Evolutionary conservation across 2,888 invertebrate species (phyloP).

Genomic region (Hyposoter dolosus): DNA sequence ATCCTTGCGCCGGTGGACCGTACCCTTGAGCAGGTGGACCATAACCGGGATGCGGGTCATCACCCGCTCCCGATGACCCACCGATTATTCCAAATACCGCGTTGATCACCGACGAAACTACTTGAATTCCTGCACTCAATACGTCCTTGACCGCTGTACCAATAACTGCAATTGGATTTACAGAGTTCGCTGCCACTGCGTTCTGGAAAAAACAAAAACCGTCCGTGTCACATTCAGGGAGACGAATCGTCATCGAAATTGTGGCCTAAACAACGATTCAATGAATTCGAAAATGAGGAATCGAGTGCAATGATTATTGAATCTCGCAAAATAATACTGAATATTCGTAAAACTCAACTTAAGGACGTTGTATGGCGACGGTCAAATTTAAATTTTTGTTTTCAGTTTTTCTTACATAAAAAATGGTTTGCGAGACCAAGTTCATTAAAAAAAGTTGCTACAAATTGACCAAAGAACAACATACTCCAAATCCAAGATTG

Average conservation of each 20-base stretch:
- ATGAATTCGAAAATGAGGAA: too few species aligned
- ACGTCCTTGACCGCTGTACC: slow-evolving; percentile 79
- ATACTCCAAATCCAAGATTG: too few species aligned
- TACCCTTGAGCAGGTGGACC: slow-evolving; percentile 73
- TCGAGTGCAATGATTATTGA: neutral
- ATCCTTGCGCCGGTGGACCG: slow-evolving; percentile 70
- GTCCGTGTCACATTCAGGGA: neutral
- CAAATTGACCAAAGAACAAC: too few species aligned
- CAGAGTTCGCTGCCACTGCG: slow-evolving; percentile 71
- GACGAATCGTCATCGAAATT: neutral
- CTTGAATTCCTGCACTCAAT: slow-evolving; percentile 76
- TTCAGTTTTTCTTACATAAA: too few species aligned
- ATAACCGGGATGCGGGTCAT: slow-evolving; percentile 69
- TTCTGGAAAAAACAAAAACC: slow-evolving; percentile 53
- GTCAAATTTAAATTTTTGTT: too few species aligned
- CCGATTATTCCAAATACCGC: slow-evolving; percentile 78
- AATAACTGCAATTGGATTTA: slow-evolving; percentile 76
- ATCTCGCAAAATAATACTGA: neutral
- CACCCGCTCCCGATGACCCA: slow-evolving; percentile 74
- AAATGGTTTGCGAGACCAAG: too few species aligned
- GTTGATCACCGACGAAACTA: slow-evolving; percentile 77
- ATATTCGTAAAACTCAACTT: neutral
- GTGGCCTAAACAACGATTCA: neutral
- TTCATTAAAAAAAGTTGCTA: too few species aligned
- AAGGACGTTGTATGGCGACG: too few species aligned